These are phyloP conservation scores for Pocillopora meandrina DNA, from an alignment of 92 coral and sea anemone genomes.

Conservation along the genomic window DNA sequence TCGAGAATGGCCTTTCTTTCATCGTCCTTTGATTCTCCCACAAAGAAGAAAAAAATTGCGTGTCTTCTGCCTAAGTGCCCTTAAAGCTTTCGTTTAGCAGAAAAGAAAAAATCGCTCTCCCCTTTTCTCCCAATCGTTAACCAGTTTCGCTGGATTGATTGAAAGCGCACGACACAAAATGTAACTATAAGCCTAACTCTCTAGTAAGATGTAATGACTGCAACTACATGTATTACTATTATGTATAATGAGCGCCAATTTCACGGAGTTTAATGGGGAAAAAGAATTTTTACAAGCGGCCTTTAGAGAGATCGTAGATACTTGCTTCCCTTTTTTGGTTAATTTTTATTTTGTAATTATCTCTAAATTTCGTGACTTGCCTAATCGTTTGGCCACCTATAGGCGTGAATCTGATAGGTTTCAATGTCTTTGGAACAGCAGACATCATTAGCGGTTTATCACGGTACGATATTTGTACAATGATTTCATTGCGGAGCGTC, in stretches of 20 bases:
- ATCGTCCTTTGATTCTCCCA: neutral
- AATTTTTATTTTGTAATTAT: neutral
- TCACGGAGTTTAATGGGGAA: neutral
- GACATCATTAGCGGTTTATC: slow-evolving; percentile 5
- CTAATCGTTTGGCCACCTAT: neutral
- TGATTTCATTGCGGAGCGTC: neutral
- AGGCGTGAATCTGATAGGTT: neutral
- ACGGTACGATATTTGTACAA: neutral
- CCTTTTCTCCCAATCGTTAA: neutral
- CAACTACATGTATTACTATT: neutral
- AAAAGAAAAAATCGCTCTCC: neutral
- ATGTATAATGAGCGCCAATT: neutral
- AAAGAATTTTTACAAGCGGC: neutral
- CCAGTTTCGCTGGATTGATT: neutral
- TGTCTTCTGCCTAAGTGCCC: neutral
- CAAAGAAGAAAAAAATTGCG: neutral
- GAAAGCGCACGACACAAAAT: neutral
- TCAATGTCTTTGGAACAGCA: neutral
- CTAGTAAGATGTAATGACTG: neutral
- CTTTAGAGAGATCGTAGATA: neutral
- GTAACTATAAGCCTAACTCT: neutral
- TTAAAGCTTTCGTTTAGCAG: neutral
- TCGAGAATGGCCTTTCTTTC: neutral
- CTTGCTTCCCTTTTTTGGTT: neutral
- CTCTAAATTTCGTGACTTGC: slow-evolving; percentile 22